These are phyloP conservation scores for Herminia tarsipennalis DNA, from an alignment of 2,888 invertebrate species.

Conservation along the genomic window DNA sequence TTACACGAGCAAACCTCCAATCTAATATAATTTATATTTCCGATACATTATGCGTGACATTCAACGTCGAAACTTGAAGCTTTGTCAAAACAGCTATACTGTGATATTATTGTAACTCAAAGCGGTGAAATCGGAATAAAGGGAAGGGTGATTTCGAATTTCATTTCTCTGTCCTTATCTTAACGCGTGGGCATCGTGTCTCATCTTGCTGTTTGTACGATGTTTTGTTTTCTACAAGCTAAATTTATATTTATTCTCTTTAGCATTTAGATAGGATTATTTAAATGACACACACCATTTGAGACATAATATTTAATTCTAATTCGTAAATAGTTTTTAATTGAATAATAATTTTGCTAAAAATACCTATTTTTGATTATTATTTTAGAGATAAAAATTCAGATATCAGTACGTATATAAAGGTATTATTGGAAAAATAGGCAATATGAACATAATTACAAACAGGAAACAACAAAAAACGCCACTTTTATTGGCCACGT, in stretches of 20 bases:
- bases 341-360: no score
- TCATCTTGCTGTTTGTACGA: conserved; percentile 35
- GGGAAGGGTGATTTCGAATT: conserved; percentile 60
- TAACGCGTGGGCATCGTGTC: conserved; percentile 56
- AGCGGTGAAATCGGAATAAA: conserved; percentile 60
- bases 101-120: conserved; percentile 56
- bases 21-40: conserved; percentile 76
- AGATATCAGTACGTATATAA: not conserved
- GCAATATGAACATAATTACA: no score
- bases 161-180: conserved; percentile 64
- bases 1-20: conserved; percentile 62
- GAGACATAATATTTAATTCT: no score
- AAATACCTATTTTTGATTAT: no score
- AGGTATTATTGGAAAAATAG: no score
- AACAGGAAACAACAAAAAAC: conserved; percentile 23
- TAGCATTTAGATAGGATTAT: no score
- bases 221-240: conserved; percentile 44
- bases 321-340: no score
- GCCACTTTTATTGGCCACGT: conserved; percentile 26
- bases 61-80: conserved; percentile 52
- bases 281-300: no score
- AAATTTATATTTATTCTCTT: no score
- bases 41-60: conserved; percentile 70
- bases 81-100: conserved; percentile 63
- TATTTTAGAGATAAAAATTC: no score